Percentiles rank a stretch among this genome's conserved stretches.
phyloP scores from a whole-genome alignment of 2,888 invertebrate genomes.

The Mactromeris polynyma region DNA sequence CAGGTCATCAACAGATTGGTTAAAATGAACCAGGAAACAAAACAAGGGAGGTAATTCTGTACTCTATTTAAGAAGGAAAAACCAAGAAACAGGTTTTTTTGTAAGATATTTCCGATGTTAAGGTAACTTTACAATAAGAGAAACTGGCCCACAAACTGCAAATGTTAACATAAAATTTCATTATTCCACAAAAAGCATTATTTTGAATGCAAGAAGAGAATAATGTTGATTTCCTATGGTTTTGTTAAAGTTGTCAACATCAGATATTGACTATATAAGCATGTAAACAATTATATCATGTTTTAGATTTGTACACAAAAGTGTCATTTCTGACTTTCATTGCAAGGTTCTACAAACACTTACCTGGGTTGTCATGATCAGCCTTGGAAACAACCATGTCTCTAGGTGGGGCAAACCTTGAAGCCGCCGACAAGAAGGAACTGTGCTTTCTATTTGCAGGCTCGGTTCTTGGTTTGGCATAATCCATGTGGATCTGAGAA shows the following conservation, averaged over 20 bases:
- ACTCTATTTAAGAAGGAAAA: no score
- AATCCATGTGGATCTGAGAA: conserved; percentile 77
- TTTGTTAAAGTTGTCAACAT: background rate
- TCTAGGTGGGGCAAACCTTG: conserved; percentile 84
- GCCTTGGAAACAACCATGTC: conserved; percentile 78
- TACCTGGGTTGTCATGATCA: conserved; percentile 84
- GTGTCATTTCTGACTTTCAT: no score
- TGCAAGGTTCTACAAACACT: conserved; percentile 8
- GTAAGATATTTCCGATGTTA: no score
- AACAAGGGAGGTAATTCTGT: background rate
- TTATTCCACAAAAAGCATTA: no score
- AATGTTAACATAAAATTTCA: no score
- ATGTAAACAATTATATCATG: no score
- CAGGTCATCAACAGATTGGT: background rate
- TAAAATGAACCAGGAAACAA: background rate
- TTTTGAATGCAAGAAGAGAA: no score
- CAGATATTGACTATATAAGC: background rate
- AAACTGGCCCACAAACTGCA: no score
- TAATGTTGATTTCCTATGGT: no score
- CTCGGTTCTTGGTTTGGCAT: conserved; percentile 82
- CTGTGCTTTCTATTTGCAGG: conserved; percentile 83
- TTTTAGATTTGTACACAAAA: no score
- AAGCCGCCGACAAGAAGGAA: conserved; percentile 85
- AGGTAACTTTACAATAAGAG: no score
- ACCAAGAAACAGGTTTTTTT: no score